Percentiles rank a stretch among this genome's conserved stretches.
phyloP scores from a whole-genome alignment of 2,797 vertebrate species.

The Sarcoramphus papa region DNA sequence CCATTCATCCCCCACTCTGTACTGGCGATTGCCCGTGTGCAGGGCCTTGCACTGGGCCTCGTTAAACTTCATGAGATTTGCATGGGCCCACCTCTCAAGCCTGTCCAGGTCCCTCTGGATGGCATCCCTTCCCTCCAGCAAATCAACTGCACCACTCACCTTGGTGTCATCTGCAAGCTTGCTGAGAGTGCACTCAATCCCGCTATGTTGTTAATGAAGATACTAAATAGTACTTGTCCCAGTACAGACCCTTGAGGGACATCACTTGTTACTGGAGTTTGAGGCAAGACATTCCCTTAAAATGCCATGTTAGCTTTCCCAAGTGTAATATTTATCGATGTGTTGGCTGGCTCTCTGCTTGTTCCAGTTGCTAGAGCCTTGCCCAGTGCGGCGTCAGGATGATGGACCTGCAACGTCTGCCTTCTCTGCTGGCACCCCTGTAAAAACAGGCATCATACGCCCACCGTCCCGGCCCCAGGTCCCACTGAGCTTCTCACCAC shows the following conservation, averaged over 20 bases:
- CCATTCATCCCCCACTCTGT: background rate
- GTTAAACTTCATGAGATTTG: too few species aligned
- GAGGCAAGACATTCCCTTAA: background rate
- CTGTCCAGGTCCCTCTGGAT: background rate
- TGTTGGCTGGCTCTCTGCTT: background rate
- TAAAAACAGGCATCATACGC: too few species aligned
- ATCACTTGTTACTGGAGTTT: background rate
- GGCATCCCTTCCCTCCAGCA: background rate
- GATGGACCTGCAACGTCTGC: background rate
- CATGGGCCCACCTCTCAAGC: background rate
- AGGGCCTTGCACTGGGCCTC: background rate
- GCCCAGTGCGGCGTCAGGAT: background rate
- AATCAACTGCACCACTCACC: background rate
- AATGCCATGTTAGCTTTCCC: background rate
- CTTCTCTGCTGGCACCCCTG: background rate
- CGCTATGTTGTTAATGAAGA: background rate
- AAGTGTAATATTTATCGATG: background rate
- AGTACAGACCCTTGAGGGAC: background rate
- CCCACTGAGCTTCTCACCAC: background rate
- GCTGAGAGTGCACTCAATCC: background rate
- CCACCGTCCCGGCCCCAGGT: accelerated
- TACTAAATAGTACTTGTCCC: background rate
- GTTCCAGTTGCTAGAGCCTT: background rate
- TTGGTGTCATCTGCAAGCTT: too few species aligned
- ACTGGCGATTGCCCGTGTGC: background rate